Evolutionary conservation across 1,140 invertebrate genomes (phyloP).

Genomic region (Euborellia annulipes): DNA sequence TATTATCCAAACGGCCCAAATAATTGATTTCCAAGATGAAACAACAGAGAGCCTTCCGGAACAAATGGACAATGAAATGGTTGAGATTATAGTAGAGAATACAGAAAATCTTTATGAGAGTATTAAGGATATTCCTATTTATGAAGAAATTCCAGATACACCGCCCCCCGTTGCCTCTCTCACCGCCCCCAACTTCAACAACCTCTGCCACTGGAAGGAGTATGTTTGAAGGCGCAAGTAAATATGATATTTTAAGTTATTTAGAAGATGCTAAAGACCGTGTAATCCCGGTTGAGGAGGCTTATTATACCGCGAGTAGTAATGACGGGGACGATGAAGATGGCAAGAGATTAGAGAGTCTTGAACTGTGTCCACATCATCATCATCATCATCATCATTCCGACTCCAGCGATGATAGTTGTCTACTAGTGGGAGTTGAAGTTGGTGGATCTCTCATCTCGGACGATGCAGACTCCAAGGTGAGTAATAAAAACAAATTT

Average conservation of each 20-base stretch:
- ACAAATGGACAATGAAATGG: too few species aligned
- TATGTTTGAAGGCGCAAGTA: constrained; percentile 70
- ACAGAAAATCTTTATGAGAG: constrained; percentile 60
- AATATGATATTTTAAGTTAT: constrained; percentile 77
- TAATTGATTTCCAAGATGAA: not conserved
- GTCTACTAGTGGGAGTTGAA: constrained; percentile 25
- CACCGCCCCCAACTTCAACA: constrained; percentile 41
- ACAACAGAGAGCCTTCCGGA: too few species aligned
- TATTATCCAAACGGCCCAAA: too few species aligned
- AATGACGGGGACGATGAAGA: constrained; percentile 1
- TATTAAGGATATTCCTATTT: constrained; percentile 63
- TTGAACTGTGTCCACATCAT: too few species aligned
- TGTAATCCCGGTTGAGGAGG: constrained; percentile 32
- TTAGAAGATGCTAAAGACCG: constrained; percentile 69
- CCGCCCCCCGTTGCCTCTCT: constrained; percentile 53
- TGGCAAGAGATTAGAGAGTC: too few species aligned
- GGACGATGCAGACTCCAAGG: constrained; percentile 25
- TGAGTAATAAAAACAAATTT: too few species aligned
- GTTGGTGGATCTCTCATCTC: constrained; percentile 11
- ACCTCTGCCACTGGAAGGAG: constrained; percentile 29
- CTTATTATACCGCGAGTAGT: constrained; percentile 34
- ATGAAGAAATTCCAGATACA: constrained; percentile 63
- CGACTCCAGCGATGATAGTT: constrained; percentile 37
- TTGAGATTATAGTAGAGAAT: constrained; percentile 8
- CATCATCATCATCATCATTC: too few species aligned